phyloP scores from a whole-genome alignment of 2,888 invertebrate genomes.

The Argynnis bischoffii region DNA sequence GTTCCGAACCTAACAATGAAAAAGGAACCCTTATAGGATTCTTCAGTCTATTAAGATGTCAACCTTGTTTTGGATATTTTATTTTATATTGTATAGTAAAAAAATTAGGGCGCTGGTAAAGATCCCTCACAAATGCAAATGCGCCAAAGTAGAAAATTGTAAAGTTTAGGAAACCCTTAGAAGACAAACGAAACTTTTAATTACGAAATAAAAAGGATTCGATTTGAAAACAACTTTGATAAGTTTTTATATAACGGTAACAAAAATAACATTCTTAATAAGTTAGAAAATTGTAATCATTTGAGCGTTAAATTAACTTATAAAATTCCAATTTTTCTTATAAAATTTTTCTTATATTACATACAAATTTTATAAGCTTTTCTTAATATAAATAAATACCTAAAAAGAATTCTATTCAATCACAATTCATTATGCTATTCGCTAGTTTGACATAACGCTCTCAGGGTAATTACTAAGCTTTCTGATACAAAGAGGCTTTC shows the following conservation, averaged over 20 bases:
- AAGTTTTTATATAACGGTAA: slow-evolving; percentile 19
- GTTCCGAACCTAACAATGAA: no score
- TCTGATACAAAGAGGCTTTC: slow-evolving; percentile 20
- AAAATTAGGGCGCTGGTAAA: slow-evolving; percentile 12
- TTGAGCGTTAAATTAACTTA: no score
- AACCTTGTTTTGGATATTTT: no score
- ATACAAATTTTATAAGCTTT: no score
- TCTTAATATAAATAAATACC: no score
- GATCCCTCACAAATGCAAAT: slow-evolving; percentile 40
- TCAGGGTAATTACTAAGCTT: slow-evolving; percentile 24
- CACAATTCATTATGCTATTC: not conserved
- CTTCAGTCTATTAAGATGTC: no score
- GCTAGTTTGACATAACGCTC: not conserved
- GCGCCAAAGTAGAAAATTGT: slow-evolving; percentile 36
- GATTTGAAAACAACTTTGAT: slow-evolving; percentile 25
- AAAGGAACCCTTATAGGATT: no score
- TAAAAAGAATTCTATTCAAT: not conserved
- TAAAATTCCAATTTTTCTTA: no score
- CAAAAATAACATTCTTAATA: no score
- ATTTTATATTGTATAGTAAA: not conserved
- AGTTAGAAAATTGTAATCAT: no score
- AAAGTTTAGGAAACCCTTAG: slow-evolving; percentile 44
- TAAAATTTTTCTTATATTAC: no score
- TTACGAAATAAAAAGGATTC: slow-evolving; percentile 53
- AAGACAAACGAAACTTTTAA: slow-evolving; percentile 57